Conservation (phyloP, 2,888 invertebrate species). For the Pseudococcus viburni region DNA sequence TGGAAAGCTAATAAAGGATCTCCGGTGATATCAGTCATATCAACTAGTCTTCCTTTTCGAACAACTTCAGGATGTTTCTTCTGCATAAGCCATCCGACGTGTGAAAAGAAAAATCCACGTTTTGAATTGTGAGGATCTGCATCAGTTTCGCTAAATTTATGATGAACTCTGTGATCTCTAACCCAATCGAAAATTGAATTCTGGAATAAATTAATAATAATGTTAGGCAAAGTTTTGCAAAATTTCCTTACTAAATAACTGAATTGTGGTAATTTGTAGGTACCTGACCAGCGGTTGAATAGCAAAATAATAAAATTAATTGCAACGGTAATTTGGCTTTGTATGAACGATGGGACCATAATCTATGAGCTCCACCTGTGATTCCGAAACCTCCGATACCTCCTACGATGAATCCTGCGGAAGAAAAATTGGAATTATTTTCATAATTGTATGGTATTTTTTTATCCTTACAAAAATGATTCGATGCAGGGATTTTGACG, state of each 20-base stretch:
- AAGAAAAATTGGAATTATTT: background rate
- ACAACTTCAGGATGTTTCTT: conserved; percentile 90
- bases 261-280: background rate
- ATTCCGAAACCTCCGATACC: conserved; percentile 90
- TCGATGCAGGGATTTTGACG: too few species aligned
- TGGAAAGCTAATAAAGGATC: conserved; percentile 87
- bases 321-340: conserved; percentile 93
- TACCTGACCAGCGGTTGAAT: conserved; percentile 80
- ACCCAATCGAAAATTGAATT: conserved; percentile 83
- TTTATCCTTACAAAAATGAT: background rate
- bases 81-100: conserved; percentile 94
- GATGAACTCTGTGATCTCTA: conserved; percentile 83
- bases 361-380: conserved; percentile 96
- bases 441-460: background rate
- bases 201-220: conserved; percentile 71
- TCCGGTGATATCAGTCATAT: conserved; percentile 83
- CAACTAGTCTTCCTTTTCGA: conserved; percentile 82
- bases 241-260: background rate
- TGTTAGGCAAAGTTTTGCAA: too few species aligned
- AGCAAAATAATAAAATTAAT: conserved; percentile 81
- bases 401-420: conserved; percentile 74
- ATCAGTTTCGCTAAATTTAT: conserved; percentile 82
- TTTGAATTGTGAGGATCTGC: conserved; percentile 88
- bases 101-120: conserved; percentile 92
- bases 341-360: conserved; percentile 96